Conservation (phyloP, 1,140 invertebrate genomes). For the Drosophila pseudoananassae region DNA sequence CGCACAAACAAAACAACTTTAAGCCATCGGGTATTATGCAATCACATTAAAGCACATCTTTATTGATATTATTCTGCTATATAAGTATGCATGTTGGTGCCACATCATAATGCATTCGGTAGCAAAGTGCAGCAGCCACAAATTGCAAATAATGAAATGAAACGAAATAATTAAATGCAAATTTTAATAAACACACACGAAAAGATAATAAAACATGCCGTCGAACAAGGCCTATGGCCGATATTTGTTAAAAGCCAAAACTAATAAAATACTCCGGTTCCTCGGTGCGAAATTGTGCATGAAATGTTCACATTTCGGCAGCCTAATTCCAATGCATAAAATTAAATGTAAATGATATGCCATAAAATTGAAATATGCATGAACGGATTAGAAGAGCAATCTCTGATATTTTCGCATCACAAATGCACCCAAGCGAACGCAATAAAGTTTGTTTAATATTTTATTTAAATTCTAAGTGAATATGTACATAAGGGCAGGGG, state of each 20-base stretch:
- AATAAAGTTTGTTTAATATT: slow-evolving; percentile 25
- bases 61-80: slow-evolving; percentile 29
- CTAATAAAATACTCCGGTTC: slow-evolving; percentile 44
- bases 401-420: slow-evolving; percentile 2
- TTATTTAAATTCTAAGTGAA: neutral
- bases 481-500: neutral
- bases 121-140: slow-evolving; percentile 60
- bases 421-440: slow-evolving; percentile 9
- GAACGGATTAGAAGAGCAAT: slow-evolving; percentile 25
- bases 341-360: slow-evolving; percentile 65
- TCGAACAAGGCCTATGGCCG: neutral
- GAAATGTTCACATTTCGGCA: slow-evolving; percentile 39
- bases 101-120: slow-evolving; percentile 24
- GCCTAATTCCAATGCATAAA: slow-evolving; percentile 59
- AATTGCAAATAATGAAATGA: slow-evolving; percentile 62
- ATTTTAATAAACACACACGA: slow-evolving; percentile 65
- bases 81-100: slow-evolving; percentile 6
- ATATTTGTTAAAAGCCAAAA: slow-evolving; percentile 17
- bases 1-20: slow-evolving; percentile 9
- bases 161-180: slow-evolving; percentile 76
- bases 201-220: slow-evolving; percentile 40
- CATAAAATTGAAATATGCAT: slow-evolving; percentile 45
- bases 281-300: slow-evolving; percentile 45
- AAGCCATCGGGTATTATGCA: slow-evolving; percentile 21
- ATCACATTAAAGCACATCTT: slow-evolving; percentile 45